phyloP scores from a whole-genome alignment of 2,113 vertebrate genomes.

The Garra rufa region DNA sequence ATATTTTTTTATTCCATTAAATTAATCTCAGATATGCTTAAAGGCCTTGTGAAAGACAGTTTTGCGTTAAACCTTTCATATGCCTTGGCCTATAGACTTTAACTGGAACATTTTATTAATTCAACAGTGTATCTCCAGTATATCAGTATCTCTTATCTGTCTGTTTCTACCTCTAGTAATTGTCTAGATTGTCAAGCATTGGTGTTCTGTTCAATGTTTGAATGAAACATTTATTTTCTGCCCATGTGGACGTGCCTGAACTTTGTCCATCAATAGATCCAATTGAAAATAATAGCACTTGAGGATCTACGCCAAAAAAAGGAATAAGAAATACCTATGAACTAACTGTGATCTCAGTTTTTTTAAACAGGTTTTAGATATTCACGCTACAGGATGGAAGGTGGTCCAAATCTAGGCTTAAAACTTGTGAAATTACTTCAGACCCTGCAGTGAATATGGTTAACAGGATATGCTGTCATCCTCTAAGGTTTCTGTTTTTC shows the following conservation, averaged over 20 bases:
- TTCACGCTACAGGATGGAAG: neutral
- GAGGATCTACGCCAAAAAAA: neutral
- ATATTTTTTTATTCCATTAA: too few species aligned
- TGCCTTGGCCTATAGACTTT: neutral
- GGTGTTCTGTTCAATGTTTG: neutral
- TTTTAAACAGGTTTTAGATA: neutral
- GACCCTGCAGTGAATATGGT: neutral
- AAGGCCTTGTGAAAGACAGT: too few species aligned
- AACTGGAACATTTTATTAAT: neutral
- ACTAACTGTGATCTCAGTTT: neutral
- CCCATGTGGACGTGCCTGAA: neutral
- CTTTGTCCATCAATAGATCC: neutral
- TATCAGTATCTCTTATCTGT: neutral
- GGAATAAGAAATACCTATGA: neutral
- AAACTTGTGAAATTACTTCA: constrained; percentile 5
- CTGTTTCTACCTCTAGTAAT: neutral
- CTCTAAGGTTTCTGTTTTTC: neutral
- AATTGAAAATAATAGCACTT: neutral
- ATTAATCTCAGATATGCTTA: too few species aligned
- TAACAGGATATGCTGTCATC: neutral
- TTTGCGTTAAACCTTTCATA: too few species aligned
- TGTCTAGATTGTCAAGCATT: neutral
- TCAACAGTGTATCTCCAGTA: neutral
- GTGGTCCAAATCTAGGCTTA: neutral
- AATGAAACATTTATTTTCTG: neutral